These are phyloP conservation scores for Platysteira castanea DNA, from an alignment of 2,113 vertebrate species.

Conservation along the genomic window DNA sequence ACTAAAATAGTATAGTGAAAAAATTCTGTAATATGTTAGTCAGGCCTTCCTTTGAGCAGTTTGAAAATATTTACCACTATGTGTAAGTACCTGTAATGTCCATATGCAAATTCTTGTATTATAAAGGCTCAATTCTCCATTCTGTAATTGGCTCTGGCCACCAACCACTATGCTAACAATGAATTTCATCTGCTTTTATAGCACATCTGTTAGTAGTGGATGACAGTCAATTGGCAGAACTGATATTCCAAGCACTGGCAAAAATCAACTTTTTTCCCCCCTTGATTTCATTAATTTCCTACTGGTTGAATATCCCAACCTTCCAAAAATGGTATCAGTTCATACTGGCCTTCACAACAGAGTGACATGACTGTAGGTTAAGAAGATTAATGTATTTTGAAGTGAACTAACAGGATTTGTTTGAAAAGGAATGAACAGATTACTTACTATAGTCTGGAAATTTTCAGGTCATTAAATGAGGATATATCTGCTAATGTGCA, in stretches of 20 bases:
- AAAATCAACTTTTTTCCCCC: not conserved
- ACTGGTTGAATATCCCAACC: not conserved
- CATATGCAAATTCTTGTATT: conserved; percentile 22
- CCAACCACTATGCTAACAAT: conserved; percentile 26
- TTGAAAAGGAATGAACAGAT: not conserved
- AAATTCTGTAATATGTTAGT: not conserved
- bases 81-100: conserved; percentile 2
- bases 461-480: not conserved
- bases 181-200: conserved; percentile 25
- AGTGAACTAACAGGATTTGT: conserved; percentile 10
- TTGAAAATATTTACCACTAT: not conserved
- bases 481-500: not conserved
- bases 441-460: not conserved
- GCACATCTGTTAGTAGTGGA: conserved; percentile 42
- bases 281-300: conserved; percentile 22
- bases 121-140: not conserved
- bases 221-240: conserved; percentile 35
- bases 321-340: not conserved
- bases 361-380: not conserved
- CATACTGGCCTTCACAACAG: not conserved
- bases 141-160: not conserved
- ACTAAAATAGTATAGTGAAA: not conserved
- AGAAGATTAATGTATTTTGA: not conserved
- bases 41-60: not conserved
- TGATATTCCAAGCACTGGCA: not conserved